These are phyloP conservation scores for Cydia pomonella DNA, from an alignment of 1,140 invertebrate species.

Conservation along the genomic window DNA sequence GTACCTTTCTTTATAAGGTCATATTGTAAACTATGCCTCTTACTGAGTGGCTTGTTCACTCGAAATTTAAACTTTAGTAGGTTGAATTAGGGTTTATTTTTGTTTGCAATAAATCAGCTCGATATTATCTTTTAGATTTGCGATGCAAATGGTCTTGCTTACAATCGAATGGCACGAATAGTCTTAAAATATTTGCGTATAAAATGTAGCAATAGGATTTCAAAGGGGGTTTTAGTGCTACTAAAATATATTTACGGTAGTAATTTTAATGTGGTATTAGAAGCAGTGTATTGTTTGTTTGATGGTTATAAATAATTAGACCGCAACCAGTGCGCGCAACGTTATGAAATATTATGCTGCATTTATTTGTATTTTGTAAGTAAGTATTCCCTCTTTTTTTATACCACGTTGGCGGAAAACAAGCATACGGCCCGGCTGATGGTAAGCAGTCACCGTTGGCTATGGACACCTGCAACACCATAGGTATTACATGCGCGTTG, in stretches of 20 bases:
- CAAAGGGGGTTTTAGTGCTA: neutral
- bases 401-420: too few species aligned
- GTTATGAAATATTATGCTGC: neutral
- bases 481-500: too few species aligned
- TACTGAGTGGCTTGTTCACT: neutral
- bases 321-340: neutral
- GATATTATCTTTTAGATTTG: neutral
- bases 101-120: neutral
- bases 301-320: neutral
- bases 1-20: slow-evolving; percentile 6
- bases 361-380: too few species aligned
- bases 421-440: too few species aligned
- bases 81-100: neutral
- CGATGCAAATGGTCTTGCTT: slow-evolving; percentile 8
- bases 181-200: slow-evolving; percentile 9
- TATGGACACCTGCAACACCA: too few species aligned
- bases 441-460: too few species aligned
- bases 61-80: neutral
- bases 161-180: slow-evolving; percentile 1
- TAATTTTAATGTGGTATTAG: slow-evolving; percentile 21
- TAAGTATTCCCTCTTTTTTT: too few species aligned
- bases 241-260: neutral
- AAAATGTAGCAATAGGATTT: neutral
- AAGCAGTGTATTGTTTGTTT: neutral
- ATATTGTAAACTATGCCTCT: neutral